Evolutionary conservation across 2,888 invertebrate species (phyloP).

Genomic region (Taenaris catops): DNA sequence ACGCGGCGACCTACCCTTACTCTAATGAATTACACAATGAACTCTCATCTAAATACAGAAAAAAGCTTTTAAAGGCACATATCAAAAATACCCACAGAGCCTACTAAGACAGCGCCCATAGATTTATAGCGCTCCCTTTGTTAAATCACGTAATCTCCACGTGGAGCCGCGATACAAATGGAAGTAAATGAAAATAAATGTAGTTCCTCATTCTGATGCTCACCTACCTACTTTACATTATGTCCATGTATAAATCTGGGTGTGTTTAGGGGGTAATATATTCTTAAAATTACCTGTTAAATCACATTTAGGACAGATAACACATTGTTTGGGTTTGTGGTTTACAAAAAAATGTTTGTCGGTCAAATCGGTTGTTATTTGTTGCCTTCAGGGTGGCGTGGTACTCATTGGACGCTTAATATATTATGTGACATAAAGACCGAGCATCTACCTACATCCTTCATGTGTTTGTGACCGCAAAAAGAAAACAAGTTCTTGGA

Average conservation of each 20-base stretch:
- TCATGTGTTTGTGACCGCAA: conserved; percentile 10
- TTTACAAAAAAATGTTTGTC: conserved; percentile 65
- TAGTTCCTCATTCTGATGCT: conserved; percentile 73
- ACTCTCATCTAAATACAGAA: conserved; percentile 80
- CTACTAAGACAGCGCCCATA: conserved; percentile 76
- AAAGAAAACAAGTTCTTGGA: conserved; percentile 6
- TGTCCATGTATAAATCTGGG: conserved; percentile 61
- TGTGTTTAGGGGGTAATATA: conserved; percentile 71
- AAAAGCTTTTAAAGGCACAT: conserved; percentile 81
- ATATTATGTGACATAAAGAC: conserved; percentile 46
- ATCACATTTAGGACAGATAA: conserved; percentile 77
- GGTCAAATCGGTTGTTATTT: conserved; percentile 57
- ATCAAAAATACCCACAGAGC: conserved; percentile 80
- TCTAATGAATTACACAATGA: conserved; percentile 80
- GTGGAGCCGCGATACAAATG: conserved; percentile 76
- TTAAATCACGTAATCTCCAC: conserved; percentile 79
- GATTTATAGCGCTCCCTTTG: conserved; percentile 77
- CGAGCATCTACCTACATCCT: conserved; percentile 23
- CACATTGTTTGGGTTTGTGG: conserved; percentile 67
- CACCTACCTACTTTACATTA: conserved; percentile 72
- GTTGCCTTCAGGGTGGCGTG: conserved; percentile 72
- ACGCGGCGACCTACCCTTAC: conserved; percentile 64
- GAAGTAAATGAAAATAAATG: conserved; percentile 78
- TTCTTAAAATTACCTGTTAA: conserved; percentile 76
- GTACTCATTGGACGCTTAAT: conserved; percentile 54